phyloP scores from a whole-genome alignment of 2,888 invertebrate species.

The Girardia tigrina region DNA sequence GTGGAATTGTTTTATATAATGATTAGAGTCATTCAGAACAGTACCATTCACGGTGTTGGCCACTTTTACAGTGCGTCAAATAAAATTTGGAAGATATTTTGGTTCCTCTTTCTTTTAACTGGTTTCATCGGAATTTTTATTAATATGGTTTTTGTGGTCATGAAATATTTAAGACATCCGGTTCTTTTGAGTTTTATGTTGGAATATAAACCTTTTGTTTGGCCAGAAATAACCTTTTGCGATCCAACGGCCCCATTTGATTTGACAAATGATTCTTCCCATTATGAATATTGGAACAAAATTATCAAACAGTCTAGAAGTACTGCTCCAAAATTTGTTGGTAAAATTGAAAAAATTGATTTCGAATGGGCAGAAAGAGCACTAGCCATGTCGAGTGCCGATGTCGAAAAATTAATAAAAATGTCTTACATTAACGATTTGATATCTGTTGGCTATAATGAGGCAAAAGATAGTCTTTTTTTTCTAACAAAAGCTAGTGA shows the following conservation, averaged over 20 bases:
- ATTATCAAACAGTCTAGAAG: neutral
- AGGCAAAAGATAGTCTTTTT: no score
- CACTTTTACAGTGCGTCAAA: slow-evolving; percentile 24
- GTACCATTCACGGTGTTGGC: slow-evolving; percentile 31
- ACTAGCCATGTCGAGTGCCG: no score
- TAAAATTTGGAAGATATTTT: slow-evolving; percentile 27
- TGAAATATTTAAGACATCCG: slow-evolving; percentile 28
- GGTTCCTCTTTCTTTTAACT: slow-evolving; percentile 31
- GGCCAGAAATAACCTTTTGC: slow-evolving; percentile 36
- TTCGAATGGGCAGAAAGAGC: no score
- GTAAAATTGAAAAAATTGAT: no score
- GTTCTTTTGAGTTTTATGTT: slow-evolving; percentile 28
- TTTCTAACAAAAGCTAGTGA: no score
- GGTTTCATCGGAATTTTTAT: slow-evolving; percentile 27
- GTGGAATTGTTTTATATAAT: no score
- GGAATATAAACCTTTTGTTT: slow-evolving; percentile 32
- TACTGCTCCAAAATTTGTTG: neutral
- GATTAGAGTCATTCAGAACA: slow-evolving; percentile 10
- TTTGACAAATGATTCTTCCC: neutral
- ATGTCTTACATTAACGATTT: no score
- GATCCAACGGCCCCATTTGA: slow-evolving; percentile 31
- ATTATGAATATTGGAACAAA: neutral
- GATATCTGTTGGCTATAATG: no score
- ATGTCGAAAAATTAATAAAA: no score
- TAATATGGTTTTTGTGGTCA: slow-evolving; percentile 34